Percentiles rank a stretch among this genome's conserved stretches.
Evolutionary conservation across 2,113 vertebrate species (phyloP).

Genomic region (Otocyon megalotis): DNA sequence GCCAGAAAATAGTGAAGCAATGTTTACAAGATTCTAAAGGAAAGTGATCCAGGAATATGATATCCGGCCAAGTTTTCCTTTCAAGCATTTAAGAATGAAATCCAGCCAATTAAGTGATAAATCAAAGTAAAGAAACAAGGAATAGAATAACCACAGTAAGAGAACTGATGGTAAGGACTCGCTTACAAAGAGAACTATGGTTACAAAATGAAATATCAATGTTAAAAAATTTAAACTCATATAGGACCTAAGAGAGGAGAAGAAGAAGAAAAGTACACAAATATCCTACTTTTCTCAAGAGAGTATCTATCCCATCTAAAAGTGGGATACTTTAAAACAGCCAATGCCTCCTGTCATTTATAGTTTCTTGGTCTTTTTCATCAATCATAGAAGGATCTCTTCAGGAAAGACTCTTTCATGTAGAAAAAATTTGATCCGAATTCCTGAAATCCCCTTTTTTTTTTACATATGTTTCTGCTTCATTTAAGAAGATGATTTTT

Average conservation of each 20-base stretch:
- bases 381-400: not conserved
- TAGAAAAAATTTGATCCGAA: not conserved
- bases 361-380: not conserved
- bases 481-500: not conserved
- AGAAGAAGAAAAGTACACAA: too few relatives aligned
- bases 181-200: not conserved
- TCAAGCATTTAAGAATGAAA: constrained; percentile 41
- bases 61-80: constrained; percentile 27
- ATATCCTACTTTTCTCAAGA: not conserved
- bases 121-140: constrained; percentile 42
- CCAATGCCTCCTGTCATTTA: not conserved
- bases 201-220: constrained; percentile 1
- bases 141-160: not conserved
- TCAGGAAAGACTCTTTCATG: not conserved
- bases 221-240: constrained; percentile 1
- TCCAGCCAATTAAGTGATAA: constrained; percentile 14
- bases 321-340: not conserved
- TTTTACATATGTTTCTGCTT: not conserved
- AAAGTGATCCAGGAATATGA: not conserved
- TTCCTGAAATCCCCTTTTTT: not conserved
- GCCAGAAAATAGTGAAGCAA: not conserved
- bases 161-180: not conserved
- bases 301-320: not conserved
- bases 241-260: not conserved
- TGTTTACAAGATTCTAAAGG: not conserved